Percentiles rank a stretch among this genome's conserved stretches.
Conservation (phyloP, 2,113 vertebrate species). For the Epinephelus lanceolatus region DNA sequence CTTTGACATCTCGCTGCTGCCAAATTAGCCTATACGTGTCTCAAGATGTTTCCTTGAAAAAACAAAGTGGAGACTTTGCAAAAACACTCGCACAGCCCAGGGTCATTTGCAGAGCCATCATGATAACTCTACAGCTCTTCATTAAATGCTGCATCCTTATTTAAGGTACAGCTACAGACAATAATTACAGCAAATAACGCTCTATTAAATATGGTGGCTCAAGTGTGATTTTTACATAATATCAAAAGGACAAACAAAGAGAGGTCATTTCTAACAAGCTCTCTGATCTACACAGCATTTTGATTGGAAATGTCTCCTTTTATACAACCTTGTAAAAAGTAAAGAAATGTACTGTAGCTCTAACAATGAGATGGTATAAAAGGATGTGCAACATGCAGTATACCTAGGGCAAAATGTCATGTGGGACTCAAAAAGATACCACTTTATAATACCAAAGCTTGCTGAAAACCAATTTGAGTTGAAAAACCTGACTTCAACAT, state of each 20-base stretch:
- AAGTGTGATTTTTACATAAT: not conserved
- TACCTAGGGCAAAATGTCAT: conserved; percentile 3
- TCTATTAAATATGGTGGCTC: not conserved
- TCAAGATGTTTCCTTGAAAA: conserved; percentile 26
- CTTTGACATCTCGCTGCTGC: conserved; percentile 11
- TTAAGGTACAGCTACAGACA: not conserved
- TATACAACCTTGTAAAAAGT: not conserved
- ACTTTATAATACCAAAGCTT: conserved; percentile 2
- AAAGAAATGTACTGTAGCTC: not conserved
- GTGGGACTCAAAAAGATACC: not conserved
- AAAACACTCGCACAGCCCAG: conserved; percentile 4
- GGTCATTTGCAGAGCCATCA: conserved; percentile 10
- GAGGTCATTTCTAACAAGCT: not conserved
- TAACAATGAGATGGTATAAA: not conserved
- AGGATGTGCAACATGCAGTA: conserved; percentile 10
- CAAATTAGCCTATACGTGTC: conserved; percentile 22
- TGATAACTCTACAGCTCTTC: not conserved
- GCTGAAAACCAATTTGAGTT: conserved; percentile 12
- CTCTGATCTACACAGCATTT: not conserved
- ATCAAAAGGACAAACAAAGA: not conserved
- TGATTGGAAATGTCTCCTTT: not conserved
- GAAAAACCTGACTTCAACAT: not conserved
- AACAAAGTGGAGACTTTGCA: not conserved
- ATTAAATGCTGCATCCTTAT: conserved; percentile 6
- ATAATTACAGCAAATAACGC: not conserved